phyloP scores from a whole-genome alignment of 2,888 invertebrate genomes.

The Chrysomela aeneicollis region DNA sequence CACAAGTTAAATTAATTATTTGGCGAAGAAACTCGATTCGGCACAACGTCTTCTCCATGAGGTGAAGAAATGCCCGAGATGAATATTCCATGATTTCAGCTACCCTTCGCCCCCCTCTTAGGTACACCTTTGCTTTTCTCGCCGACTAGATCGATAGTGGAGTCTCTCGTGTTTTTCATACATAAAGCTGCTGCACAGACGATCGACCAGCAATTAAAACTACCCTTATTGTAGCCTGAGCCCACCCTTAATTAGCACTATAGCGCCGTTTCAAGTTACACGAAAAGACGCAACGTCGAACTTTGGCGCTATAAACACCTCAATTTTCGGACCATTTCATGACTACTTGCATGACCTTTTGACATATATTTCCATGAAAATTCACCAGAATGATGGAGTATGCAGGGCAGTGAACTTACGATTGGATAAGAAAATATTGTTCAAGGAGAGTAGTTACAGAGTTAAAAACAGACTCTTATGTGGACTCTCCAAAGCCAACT shows the following conservation, averaged over 20 bases:
- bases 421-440: too few species aligned
- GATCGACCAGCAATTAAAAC: conserved; percentile 50
- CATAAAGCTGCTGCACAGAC: conserved; percentile 56
- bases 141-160: conserved; percentile 57
- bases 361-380: too few species aligned
- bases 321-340: not conserved
- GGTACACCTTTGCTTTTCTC: conserved; percentile 58
- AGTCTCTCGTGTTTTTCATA: conserved; percentile 61
- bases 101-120: not conserved
- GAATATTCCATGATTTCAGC: not conserved
- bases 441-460: too few species aligned
- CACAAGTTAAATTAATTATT: not conserved
- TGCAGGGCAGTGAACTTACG: too few species aligned
- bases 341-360: not conserved
- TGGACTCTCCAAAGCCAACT: too few species aligned
- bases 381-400: too few species aligned
- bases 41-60: not conserved
- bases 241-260: conserved; percentile 44
- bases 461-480: too few species aligned
- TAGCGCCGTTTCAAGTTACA: conserved; percentile 39
- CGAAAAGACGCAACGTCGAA: conserved; percentile 18
- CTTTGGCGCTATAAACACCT: conserved; percentile 8
- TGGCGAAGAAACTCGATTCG: not conserved
- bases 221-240: conserved; percentile 47
- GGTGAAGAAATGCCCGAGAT: too few species aligned